Evolutionary conservation across 2,113 vertebrate species (phyloP).

Genomic region (Apteryx owenii): DNA sequence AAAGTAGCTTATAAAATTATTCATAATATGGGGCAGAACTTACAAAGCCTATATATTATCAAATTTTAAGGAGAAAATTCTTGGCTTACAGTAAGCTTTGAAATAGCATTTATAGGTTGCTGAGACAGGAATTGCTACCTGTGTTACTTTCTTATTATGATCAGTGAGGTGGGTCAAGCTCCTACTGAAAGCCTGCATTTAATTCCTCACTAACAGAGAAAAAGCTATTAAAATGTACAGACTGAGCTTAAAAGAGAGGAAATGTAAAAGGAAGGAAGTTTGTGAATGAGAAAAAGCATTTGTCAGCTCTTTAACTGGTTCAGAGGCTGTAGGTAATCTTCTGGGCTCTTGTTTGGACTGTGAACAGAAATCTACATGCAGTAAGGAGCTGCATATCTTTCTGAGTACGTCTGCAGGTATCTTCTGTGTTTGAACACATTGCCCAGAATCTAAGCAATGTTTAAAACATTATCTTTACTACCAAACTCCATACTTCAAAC

Average conservation of each 20-base stretch:
- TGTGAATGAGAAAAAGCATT: conserved; percentile 28
- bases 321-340: conserved; percentile 1
- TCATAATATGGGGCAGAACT: not conserved
- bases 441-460: not conserved
- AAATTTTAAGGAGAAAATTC: not conserved
- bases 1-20: not conserved
- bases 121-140: not conserved
- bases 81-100: not conserved
- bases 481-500: not conserved
- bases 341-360: not conserved
- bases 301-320: conserved; percentile 35
- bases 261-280: conserved; percentile 49
- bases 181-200: not conserved
- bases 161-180: not conserved
- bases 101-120: not conserved
- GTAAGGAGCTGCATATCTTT: not conserved
- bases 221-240: not conserved
- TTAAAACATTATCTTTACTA: not conserved
- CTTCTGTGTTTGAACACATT: not conserved
- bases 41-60: not conserved
- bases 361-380: not conserved
- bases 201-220: not conserved
- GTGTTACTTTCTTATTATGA: not conserved
- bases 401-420: not conserved
- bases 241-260: conserved; percentile 29